These are phyloP conservation scores for Dinocampus coccinellae DNA, from an alignment of 2,888 invertebrate species.

Conservation along the genomic window DNA sequence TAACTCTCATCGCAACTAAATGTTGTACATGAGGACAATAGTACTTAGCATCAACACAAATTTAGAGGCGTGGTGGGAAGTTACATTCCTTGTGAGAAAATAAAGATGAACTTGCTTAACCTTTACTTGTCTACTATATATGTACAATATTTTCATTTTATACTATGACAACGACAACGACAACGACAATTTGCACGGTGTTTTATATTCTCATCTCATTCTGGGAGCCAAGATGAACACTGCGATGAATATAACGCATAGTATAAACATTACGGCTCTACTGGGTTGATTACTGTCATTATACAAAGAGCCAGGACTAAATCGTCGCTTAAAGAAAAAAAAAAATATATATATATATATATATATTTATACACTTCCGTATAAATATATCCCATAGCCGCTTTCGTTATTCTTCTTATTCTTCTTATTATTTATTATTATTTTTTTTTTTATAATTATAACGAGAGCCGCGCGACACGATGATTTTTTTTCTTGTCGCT, in stretches of 20 bases:
- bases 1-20: slow-evolving; percentile 9
- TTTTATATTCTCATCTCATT: slow-evolving; percentile 10
- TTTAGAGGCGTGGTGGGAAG: slow-evolving; percentile 34
- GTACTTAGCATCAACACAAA: slow-evolving; percentile 26
- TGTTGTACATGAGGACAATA: slow-evolving; percentile 21
- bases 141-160: background rate
- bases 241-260: slow-evolving; percentile 22
- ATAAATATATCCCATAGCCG: background rate
- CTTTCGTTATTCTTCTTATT: too few relatives aligned
- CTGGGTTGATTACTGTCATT: slow-evolving; percentile 48
- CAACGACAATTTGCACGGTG: background rate
- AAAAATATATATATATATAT: slow-evolving; percentile 8
- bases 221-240: slow-evolving; percentile 13
- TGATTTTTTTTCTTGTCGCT: background rate
- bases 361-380: background rate
- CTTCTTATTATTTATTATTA: too few relatives aligned
- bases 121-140: background rate
- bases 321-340: slow-evolving; percentile 40
- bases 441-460: slow-evolving; percentile 11
- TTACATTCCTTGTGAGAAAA: slow-evolving; percentile 27
- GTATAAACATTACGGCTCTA: slow-evolving; percentile 48
- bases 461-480: slow-evolving; percentile 38
- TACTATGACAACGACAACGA: slow-evolving; percentile 20
- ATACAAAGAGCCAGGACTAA: slow-evolving; percentile 41
- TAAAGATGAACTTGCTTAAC: slow-evolving; percentile 25